Conservation (phyloP, 1,140 invertebrate genomes). For the Pogonus chalceus region DNA sequence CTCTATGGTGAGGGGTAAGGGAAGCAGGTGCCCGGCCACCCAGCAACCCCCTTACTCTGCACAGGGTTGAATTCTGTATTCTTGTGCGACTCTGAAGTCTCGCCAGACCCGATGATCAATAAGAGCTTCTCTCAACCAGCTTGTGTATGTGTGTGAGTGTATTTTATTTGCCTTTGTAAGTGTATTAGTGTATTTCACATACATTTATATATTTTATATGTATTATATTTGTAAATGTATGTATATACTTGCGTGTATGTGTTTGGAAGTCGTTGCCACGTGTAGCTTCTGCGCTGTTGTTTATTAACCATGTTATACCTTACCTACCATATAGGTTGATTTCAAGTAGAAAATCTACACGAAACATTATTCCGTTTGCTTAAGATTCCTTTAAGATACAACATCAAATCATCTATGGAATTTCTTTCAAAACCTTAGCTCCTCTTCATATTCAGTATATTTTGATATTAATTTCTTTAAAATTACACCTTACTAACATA, state of each 20-base stretch:
- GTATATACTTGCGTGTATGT: not conserved
- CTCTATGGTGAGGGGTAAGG: not conserved
- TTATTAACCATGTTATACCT: not conserved
- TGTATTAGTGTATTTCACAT: too few relatives aligned
- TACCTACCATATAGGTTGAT: too few relatives aligned
- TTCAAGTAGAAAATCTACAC: too few relatives aligned
- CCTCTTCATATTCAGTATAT: too few relatives aligned
- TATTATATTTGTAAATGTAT: too few relatives aligned
- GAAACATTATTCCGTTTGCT: too few relatives aligned
- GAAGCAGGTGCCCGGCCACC: slow-evolving; percentile 1
- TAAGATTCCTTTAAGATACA: too few relatives aligned
- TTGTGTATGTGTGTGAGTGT: not conserved
- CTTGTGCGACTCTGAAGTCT: not conserved
- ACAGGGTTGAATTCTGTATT: slow-evolving; percentile 4
- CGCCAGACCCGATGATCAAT: slow-evolving; percentile 4
- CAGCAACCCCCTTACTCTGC: not conserved
- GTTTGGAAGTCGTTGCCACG: not conserved
- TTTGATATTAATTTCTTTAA: too few relatives aligned
- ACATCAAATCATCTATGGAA: too few relatives aligned
- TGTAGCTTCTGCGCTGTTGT: not conserved
- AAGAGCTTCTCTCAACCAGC: not conserved
- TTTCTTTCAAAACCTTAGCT: too few relatives aligned
- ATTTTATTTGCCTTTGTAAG: not conserved
- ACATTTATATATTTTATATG: too few relatives aligned
- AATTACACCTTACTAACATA: too few relatives aligned